Conservation (phyloP, 2,888 invertebrate species). For the Orchestes rusci region DNA sequence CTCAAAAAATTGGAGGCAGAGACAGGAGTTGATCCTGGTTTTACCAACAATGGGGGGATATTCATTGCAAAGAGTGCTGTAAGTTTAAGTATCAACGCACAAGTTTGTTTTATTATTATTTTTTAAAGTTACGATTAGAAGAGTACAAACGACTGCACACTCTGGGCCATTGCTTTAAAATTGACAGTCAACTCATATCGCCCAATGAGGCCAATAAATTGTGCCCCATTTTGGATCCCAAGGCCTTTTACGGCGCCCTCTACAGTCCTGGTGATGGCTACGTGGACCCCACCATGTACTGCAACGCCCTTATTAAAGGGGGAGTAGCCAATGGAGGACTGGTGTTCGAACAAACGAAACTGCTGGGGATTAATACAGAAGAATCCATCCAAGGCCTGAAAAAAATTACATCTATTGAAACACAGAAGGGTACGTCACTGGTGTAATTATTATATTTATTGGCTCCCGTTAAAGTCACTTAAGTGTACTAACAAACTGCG, state of each 20-base stretch:
- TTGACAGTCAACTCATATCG: slow-evolving; percentile 66
- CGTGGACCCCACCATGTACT: slow-evolving; percentile 77
- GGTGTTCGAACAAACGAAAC: slow-evolving; percentile 71
- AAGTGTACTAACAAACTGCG: no score
- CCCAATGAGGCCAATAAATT: slow-evolving; percentile 68
- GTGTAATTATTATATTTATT: neutral
- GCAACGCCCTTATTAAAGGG: slow-evolving; percentile 65
- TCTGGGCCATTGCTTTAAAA: slow-evolving; percentile 68
- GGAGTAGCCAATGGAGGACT: slow-evolving; percentile 36
- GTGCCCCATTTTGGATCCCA: slow-evolving; percentile 70
- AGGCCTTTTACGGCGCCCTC: slow-evolving; percentile 67
- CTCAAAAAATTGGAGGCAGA: slow-evolving; percentile 67
- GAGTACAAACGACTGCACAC: slow-evolving; percentile 78
- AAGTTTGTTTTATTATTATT: neutral
- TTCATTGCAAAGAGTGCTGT: slow-evolving; percentile 72
- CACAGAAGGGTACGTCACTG: slow-evolving; percentile 50
- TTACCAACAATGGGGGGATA: slow-evolving; percentile 84
- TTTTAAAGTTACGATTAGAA: slow-evolving; percentile 61
- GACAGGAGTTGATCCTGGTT: slow-evolving; percentile 75
- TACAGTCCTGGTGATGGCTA: slow-evolving; percentile 76
- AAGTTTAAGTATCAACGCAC: slow-evolving; percentile 12
- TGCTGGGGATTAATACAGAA: slow-evolving; percentile 59
- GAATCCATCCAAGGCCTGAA: slow-evolving; percentile 54
- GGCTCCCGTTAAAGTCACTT: slow-evolving; percentile 1
- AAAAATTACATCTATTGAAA: slow-evolving; percentile 69